Percentiles rank a stretch among this genome's conserved stretches.
Evolutionary conservation across 2,797 vertebrate species (phyloP).

Genomic region (Enteromius radiatus): DNA sequence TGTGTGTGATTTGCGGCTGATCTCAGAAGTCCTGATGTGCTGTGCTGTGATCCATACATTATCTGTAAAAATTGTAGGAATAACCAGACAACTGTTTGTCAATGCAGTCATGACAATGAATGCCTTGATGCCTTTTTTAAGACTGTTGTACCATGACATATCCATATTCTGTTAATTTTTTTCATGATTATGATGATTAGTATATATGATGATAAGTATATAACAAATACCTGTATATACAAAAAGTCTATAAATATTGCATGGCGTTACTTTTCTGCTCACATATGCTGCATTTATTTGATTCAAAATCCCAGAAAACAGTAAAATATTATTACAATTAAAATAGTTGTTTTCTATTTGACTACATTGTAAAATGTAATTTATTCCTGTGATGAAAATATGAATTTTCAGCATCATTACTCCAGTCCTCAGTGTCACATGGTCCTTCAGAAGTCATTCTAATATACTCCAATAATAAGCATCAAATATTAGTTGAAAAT

Average conservation of each 20-base stretch:
- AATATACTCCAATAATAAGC: no score
- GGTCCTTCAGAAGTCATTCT: neutral
- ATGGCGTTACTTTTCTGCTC: neutral
- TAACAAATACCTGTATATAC: no score
- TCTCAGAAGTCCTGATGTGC: constrained; percentile 4
- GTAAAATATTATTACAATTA: no score
- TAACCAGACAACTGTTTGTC: neutral
- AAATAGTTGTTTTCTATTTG: neutral
- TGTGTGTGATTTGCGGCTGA: neutral
- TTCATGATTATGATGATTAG: neutral
- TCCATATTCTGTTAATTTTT: neutral
- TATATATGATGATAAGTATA: no score
- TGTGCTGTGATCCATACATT: neutral
- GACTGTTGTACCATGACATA: neutral
- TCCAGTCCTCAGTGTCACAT: neutral
- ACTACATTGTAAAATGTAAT: neutral
- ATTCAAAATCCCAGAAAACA: no score
- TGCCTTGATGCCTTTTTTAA: neutral
- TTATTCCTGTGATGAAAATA: neutral
- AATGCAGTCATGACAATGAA: neutral
- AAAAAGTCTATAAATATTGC: neutral
- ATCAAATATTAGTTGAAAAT: no score
- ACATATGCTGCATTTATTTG: neutral
- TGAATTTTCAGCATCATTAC: neutral
- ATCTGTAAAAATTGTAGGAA: neutral